These are phyloP conservation scores for Drosophila vallismaia DNA, from an alignment of 2,888 invertebrate genomes.

Conservation along the genomic window DNA sequence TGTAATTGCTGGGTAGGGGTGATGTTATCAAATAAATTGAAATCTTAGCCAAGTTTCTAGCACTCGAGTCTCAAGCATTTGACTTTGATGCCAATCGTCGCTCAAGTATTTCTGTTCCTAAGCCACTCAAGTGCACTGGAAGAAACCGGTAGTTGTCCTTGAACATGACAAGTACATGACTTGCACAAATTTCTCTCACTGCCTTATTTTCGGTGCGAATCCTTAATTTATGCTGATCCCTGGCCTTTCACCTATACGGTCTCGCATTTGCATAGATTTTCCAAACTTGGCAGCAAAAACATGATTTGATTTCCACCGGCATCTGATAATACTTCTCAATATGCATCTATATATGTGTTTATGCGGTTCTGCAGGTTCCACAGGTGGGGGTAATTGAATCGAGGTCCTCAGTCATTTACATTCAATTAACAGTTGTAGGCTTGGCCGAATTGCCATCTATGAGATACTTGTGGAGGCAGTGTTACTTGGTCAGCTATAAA, in stretches of 20 bases:
- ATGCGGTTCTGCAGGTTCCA: conserved; percentile 8
- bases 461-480: conserved; percentile 30
- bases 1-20: conserved; percentile 20
- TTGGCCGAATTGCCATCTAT: conserved; percentile 43
- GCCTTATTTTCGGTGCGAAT: conserved; percentile 8
- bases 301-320: conserved; percentile 55
- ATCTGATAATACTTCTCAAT: conserved; percentile 37
- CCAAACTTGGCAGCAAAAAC: conserved; percentile 56
- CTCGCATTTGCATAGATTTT: conserved; percentile 65
- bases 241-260: conserved; percentile 18
- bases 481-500: conserved; percentile 20
- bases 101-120: conserved; percentile 42
- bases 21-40: conserved; percentile 74
- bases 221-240: conserved; percentile 45
- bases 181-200: conserved; percentile 8
- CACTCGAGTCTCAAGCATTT: conserved; percentile 41
- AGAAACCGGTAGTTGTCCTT: not conserved
- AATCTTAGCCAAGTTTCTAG: conserved; percentile 68
- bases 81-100: conserved; percentile 29
- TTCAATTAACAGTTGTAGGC: conserved; percentile 70
- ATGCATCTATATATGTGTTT: conserved; percentile 21
- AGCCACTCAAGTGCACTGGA: conserved; percentile 35
- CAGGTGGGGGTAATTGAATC: conserved; percentile 73
- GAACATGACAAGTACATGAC: no score
- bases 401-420: conserved; percentile 62